Evolutionary conservation across 2,113 vertebrate species (phyloP).

Genomic region (Mormoops blainvillei): DNA sequence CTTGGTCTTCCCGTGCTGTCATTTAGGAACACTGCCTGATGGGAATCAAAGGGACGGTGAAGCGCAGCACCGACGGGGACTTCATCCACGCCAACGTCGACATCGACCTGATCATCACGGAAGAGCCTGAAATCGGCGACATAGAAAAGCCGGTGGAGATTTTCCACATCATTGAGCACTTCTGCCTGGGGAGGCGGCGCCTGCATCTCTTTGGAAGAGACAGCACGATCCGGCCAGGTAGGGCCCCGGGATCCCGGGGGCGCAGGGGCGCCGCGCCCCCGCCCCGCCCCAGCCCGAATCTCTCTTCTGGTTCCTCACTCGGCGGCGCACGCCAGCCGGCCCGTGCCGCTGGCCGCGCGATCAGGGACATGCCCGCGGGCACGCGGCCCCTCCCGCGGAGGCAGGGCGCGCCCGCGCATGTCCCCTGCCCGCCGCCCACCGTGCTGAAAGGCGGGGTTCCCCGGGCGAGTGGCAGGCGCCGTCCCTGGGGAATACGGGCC

Average conservation of each 20-base stretch:
- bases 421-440: fast-evolving
- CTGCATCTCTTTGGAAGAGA: conserved; percentile 97
- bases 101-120: conserved; percentile 97
- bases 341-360: too few species aligned
- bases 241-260: too few species aligned
- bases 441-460: too few species aligned
- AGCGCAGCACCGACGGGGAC: conserved; percentile 94
- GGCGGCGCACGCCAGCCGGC: too few species aligned
- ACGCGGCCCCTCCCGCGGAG: too few species aligned
- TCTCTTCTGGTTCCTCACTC: too few species aligned
- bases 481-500: fast-evolving
- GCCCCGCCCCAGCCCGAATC: too few species aligned
- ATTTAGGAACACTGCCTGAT: conserved; percentile 96
- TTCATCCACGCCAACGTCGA: conserved; percentile 99
- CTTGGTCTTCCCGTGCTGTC: too few species aligned
- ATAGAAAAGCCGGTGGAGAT: conserved; percentile 99
- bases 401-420: too few species aligned
- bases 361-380: too few species aligned
- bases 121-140: conserved; percentile 97
- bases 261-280: too few species aligned
- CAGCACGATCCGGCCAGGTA: conserved; percentile 96
- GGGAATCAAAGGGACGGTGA: conserved; percentile 97
- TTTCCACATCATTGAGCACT: conserved; percentile 98
- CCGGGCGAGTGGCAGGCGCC: too few species aligned
- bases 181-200: conserved; percentile 93